A percentile compares a stretch with the other conserved stretches of the same genome.
Evolutionary conservation across 2,113 vertebrate genomes (phyloP).

Genomic region (Ia io): DNA sequence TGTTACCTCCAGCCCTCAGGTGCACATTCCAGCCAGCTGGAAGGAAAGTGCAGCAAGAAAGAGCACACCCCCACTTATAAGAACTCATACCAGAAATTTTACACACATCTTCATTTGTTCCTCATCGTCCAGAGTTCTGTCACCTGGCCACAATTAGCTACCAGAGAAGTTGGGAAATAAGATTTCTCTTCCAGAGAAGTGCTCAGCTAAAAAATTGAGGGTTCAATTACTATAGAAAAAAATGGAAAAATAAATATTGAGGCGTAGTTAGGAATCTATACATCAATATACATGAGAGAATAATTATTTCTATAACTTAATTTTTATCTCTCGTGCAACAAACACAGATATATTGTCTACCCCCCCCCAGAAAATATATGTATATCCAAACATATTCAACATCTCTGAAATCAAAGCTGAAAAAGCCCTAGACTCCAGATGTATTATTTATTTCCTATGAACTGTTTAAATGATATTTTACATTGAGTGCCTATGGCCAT

Average conservation of each 20-base stretch:
- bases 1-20: neutral
- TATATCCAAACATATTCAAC: neutral
- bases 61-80: no score
- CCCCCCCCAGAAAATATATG: neutral
- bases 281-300: neutral
- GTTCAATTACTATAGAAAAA: neutral
- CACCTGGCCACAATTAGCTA: neutral
- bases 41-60: neutral
- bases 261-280: neutral
- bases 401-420: neutral
- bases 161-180: neutral
- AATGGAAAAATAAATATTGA: neutral
- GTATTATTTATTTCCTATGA: neutral
- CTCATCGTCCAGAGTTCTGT: neutral
- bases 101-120: neutral
- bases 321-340: neutral
- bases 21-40: neutral
- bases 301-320: neutral
- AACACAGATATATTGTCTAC: neutral
- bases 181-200: neutral
- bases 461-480: constrained; percentile 22
- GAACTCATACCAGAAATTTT: neutral
- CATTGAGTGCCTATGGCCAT: neutral
- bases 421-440: neutral
- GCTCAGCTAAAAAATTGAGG: neutral